Base-by-base conservation (phyloP, 1,140 invertebrate species). In the Camponotus floridanus region DNA sequence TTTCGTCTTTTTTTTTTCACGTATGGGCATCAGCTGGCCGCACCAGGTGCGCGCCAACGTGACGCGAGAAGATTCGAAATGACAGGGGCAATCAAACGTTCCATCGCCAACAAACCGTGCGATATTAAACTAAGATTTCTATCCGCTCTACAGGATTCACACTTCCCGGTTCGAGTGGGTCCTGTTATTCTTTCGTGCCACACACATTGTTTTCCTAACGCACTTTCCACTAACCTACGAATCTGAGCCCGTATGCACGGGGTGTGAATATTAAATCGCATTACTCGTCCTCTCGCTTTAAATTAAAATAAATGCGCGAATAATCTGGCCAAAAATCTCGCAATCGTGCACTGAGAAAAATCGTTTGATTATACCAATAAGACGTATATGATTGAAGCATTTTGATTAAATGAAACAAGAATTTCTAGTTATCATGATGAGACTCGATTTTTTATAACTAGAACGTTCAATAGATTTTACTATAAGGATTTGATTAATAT, bases 61-160 rank as follows among this genome's bases (percentile, higher is more conserved):
- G 76, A 39, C 33, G 18, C 21, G 26, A 80, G 39, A 80, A 70
- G 67, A 55, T 51, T 68, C 21, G n/a, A 79, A 79, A n/a, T 55
- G 31, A 13, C 48, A 13, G 39, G 45, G 11, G 45, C 64, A 57
- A 79, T 79, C 76, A 68, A 68, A 26, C 65, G 45, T 26, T 70
- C 55, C 55, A 70, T 68, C 26, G 13, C 64, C 21, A 68, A 70
- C 33, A 45, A 39, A 55, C 21, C 33, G 76, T 31, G 48, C 15
- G 76, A 80, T 80, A 80, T 80, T 55, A 70, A 80, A 80, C 64
- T 80, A 70, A 70, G 76, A 80, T 70, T 70, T 80, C 61, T 48
- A 31, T 64, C 42, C 26, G 64, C 33, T 21, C 36, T 26, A 5
- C 73, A 5, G 67, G 62, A 79, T 55, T 15, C n/a, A 21, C 18